Percentiles rank a stretch among this genome's conserved stretches.
These are phyloP conservation scores for Anableps anableps DNA, from an alignment of 2,797 vertebrate genomes.

Conservation along the genomic window DNA sequence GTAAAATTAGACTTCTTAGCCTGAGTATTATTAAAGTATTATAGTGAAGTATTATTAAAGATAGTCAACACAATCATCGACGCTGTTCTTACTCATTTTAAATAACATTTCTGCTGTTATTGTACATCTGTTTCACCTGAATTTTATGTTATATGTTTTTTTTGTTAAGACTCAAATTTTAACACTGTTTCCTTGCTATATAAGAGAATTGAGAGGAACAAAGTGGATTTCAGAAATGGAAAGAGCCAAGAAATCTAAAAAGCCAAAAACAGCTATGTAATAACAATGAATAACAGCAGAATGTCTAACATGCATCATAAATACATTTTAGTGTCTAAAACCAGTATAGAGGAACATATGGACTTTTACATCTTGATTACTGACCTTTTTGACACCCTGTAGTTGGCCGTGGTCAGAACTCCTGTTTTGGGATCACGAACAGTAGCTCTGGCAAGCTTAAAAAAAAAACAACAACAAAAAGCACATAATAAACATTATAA, in stretches of 20 bases:
- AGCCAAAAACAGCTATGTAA: neutral
- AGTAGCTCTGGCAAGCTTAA: slow-evolving; percentile 93
- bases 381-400: slow-evolving; percentile 98
- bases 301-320: neutral
- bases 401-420: slow-evolving; percentile 93
- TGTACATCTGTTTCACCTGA: too few species aligned
- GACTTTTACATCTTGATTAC: slow-evolving; percentile 1
- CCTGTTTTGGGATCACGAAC: slow-evolving; percentile 97
- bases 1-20: too few species aligned
- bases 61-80: too few species aligned
- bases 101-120: too few species aligned
- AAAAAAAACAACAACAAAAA: slow-evolving; percentile 9
- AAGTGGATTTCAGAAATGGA: too few species aligned
- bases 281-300: neutral
- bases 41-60: neutral
- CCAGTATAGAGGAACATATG: neutral
- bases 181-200: neutral
- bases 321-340: neutral
- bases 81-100: too few species aligned
- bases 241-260: too few species aligned
- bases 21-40: too few species aligned
- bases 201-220: neutral
- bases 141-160: neutral
- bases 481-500: neutral
- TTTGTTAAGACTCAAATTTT: neutral